These are phyloP conservation scores for Nudaria mundana DNA, from an alignment of 2,888 invertebrate species.

Conservation along the genomic window DNA sequence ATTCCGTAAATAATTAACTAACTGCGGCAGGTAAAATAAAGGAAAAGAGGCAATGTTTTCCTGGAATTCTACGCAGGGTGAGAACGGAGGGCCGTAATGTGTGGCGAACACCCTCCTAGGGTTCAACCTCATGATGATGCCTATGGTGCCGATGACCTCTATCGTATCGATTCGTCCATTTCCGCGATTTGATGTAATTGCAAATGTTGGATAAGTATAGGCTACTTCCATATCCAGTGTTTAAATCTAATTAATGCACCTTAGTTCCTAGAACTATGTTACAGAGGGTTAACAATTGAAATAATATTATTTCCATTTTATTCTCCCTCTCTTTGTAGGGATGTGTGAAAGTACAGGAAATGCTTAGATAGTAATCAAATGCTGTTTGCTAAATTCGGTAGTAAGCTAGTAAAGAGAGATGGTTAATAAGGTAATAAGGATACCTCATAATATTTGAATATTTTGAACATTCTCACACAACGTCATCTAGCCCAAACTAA, in stretches of 20 bases:
- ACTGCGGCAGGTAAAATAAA: slow-evolving; percentile 54
- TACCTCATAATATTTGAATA: too few species aligned
- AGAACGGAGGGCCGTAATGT: slow-evolving; percentile 59
- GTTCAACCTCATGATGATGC: slow-evolving; percentile 69
- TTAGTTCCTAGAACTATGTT: too few species aligned
- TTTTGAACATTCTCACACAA: too few species aligned
- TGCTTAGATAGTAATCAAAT: too few species aligned
- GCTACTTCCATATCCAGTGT: not conserved
- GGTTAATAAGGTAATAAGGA: too few species aligned
- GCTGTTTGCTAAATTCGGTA: too few species aligned
- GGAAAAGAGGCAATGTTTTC: slow-evolving; percentile 58
- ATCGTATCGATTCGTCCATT: slow-evolving; percentile 76
- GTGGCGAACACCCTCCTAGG: slow-evolving; percentile 68
- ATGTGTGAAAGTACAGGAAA: too few species aligned
- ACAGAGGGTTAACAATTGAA: too few species aligned
- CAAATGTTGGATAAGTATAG: slow-evolving; percentile 44
- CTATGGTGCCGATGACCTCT: slow-evolving; percentile 78
- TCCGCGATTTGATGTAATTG: slow-evolving; percentile 69
- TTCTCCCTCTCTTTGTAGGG: too few species aligned
- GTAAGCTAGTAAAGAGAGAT: too few species aligned
- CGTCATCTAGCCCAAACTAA: too few species aligned
- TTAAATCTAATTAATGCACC: not conserved
- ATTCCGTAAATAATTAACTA: slow-evolving; percentile 33
- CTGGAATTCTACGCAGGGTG: slow-evolving; percentile 63
- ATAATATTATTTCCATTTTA: too few species aligned